These are phyloP conservation scores for Nasonia oneida DNA, from an alignment of 2,888 invertebrate genomes.

Conservation along the genomic window DNA sequence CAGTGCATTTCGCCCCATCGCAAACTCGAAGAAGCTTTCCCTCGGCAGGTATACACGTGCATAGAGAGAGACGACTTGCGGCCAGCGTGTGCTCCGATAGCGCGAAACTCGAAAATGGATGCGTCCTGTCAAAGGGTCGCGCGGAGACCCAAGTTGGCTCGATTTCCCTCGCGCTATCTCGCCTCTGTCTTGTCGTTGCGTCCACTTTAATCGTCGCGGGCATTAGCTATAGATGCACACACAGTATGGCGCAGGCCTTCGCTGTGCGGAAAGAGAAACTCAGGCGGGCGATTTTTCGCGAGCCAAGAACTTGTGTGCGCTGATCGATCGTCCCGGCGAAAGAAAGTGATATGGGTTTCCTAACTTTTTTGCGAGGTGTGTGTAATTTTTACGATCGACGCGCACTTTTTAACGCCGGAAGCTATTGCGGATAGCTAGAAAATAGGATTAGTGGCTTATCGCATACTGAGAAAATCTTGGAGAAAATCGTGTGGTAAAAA, in stretches of 20 bases:
- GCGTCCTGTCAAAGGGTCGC: neutral
- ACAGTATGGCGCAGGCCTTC: neutral
- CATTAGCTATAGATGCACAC: neutral
- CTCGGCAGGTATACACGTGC: neutral
- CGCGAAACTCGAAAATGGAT: slow-evolving; percentile 11
- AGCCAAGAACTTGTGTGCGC: neutral
- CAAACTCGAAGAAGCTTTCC: neutral
- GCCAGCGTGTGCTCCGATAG: neutral
- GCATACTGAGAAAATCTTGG: too few relatives aligned
- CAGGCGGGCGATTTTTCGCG: neutral
- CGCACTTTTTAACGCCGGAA: neutral
- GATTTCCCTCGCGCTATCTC: neutral
- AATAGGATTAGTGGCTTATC: too few relatives aligned
- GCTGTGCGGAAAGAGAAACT: neutral
- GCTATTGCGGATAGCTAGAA: too few relatives aligned
- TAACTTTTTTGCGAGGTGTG: neutral
- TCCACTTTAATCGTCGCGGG: neutral
- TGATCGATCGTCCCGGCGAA: neutral
- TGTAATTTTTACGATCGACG: neutral
- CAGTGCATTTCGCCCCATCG: neutral
- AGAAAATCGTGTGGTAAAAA: too few relatives aligned
- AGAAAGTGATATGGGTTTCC: neutral
- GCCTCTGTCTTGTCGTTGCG: neutral
- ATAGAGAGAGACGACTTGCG: neutral
- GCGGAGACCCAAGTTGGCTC: neutral